A percentile compares a stretch with the other conserved stretches of the same genome.
These are phyloP conservation scores for Poeciliopsis retropinna DNA, from an alignment of 2,113 vertebrate genomes.

Conservation along the genomic window DNA sequence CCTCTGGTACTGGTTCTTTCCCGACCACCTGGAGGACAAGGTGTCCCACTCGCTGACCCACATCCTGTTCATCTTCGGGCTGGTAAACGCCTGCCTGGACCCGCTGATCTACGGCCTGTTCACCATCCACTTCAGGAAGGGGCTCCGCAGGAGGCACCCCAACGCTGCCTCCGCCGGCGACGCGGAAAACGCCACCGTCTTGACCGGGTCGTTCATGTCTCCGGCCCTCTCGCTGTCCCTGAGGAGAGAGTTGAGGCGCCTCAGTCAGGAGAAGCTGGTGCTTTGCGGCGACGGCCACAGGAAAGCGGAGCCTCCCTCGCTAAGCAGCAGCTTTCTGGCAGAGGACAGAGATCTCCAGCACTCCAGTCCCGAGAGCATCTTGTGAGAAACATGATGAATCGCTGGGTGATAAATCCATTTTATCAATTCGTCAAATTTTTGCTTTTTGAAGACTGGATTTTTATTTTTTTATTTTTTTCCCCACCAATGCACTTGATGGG, in stretches of 20 bases:
- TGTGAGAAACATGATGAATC: conserved; percentile 8
- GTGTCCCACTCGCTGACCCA: conserved; percentile 81
- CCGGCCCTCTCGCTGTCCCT: conserved; percentile 63
- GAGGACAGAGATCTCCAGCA: conserved; percentile 16
- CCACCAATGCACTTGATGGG: too few species aligned
- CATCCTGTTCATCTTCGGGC: conserved; percentile 82
- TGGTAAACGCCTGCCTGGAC: conserved; percentile 78
- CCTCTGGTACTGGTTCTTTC: conserved; percentile 84
- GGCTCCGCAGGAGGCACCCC: conserved; percentile 66
- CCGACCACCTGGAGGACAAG: conserved; percentile 74
- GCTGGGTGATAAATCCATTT: too few species aligned
- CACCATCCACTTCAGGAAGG: conserved; percentile 70
- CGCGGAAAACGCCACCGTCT: conserved; percentile 62
- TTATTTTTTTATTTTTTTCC: too few species aligned
- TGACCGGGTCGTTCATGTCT: conserved; percentile 75
- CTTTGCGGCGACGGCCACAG: background rate
- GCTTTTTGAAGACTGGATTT: too few species aligned
- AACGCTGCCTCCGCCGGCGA: background rate
- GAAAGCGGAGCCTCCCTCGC: background rate
- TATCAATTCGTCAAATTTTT: too few species aligned
- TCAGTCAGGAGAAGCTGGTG: conserved; percentile 33
- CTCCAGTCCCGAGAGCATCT: conserved; percentile 41
- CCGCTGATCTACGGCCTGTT: conserved; percentile 80
- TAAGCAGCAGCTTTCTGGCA: conserved; percentile 25
- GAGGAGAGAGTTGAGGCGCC: conserved; percentile 37